These are phyloP conservation scores for Chirona hameri DNA, from an alignment of 2,888 invertebrate genomes.

Conservation along the genomic window DNA sequence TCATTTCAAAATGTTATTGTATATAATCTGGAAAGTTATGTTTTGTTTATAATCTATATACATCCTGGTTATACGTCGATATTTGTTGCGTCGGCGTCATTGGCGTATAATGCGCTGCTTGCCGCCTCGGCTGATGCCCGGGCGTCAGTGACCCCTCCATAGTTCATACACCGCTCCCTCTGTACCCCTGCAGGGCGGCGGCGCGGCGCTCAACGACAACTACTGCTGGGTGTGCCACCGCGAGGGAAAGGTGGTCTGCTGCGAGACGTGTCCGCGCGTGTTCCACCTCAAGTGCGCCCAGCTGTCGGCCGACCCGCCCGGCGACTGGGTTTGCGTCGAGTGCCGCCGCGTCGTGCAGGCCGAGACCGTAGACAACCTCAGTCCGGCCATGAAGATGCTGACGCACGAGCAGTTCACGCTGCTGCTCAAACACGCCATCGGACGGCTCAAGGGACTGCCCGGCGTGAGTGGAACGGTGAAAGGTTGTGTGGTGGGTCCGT, in stretches of 20 bases:
- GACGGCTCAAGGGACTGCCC: constrained; percentile 71
- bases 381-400: constrained; percentile 67
- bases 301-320: constrained; percentile 42
- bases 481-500: neutral
- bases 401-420: constrained; percentile 70
- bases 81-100: no score
- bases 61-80: no score
- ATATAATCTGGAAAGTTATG: no score
- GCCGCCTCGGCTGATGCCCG: no score
- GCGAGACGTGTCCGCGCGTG: constrained; percentile 78
- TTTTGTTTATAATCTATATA: no score
- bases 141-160: no score
- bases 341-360: constrained; percentile 69
- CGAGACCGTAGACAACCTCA: constrained; percentile 59
- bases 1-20: no score
- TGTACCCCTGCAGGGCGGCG: constrained; percentile 1
- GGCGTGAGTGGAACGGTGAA: constrained; percentile 66
- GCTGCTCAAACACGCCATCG: constrained; percentile 71
- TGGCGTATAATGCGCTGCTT: no score
- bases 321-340: constrained; percentile 82
- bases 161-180: no score
- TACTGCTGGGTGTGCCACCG: constrained; percentile 92
- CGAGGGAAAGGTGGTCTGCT: constrained; percentile 57
- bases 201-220: constrained; percentile 54
- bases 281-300: constrained; percentile 73